phyloP scores from a whole-genome alignment of 1,140 invertebrate genomes.

The Drosophila grimshawi region DNA sequence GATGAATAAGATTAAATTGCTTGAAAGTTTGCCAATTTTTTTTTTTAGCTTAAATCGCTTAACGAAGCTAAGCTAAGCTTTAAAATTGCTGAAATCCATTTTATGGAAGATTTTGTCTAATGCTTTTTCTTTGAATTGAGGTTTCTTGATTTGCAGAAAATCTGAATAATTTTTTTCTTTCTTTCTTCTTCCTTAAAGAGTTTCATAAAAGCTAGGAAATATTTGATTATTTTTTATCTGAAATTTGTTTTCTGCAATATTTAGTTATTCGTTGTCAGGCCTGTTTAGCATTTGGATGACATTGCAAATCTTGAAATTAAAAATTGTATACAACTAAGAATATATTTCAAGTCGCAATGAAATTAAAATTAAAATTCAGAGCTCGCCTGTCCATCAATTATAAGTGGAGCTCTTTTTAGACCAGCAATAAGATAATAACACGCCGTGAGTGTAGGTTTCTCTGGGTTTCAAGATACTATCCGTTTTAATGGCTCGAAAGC shows the following conservation, averaged over 20 bases:
- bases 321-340: not conserved
- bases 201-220: constrained; percentile 21
- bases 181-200: too few species aligned
- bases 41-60: not conserved
- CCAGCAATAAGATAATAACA: not conserved
- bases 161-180: too few species aligned
- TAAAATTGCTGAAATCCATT: not conserved
- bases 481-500: constrained; percentile 2
- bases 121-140: not conserved
- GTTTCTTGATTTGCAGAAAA: not conserved
- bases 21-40: constrained; percentile 17
- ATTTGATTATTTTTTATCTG: not conserved
- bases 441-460: not conserved
- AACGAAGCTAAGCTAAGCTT: not conserved
- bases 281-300: not conserved
- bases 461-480: not conserved
- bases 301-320: not conserved
- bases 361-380: not conserved
- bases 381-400: not conserved
- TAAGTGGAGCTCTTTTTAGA: not conserved
- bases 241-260: not conserved
- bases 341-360: not conserved
- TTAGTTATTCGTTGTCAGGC: not conserved
- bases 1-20: constrained; percentile 10
- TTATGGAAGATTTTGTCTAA: not conserved